Base-by-base conservation (phyloP, 2,888 invertebrate species). In the Keiferia lycopersicella region DNA sequence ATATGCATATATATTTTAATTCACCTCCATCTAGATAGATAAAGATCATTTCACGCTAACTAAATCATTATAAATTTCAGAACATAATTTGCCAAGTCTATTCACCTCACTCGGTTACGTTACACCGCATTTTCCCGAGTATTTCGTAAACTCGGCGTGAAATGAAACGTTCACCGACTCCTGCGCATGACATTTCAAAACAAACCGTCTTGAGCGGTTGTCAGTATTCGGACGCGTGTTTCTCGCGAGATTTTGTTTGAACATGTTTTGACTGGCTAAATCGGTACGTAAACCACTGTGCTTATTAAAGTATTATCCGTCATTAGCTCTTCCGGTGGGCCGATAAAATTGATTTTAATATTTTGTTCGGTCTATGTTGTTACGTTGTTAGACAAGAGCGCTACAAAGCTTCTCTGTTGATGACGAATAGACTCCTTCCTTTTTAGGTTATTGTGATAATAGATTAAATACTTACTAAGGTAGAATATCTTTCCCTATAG, bases 211-310 rank as follows among this genome's bases (percentile, higher is more conserved):
- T 72, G 76, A 34, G 75, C 75, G 71, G 77, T 76, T 79, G 82
- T 82, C 82, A 81, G 81, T 81, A 78, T 78, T 79, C 78, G 71
- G 79, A 82, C 84, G 76, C 73, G 73, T 74, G 80, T 83, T 83
- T 69, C 73, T 78, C 75, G 76, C 84, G 73, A 75, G 75, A 77
- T 80, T 81, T 80, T 67, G 66, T 69, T 80, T 79, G 71, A 83
- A 86, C 81, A 86, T 89, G 85, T 90, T 90, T 87, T 90, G 91
- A 90, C 86, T 82, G 74, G 74, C 77, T 78, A 78, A 82, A 82
- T 84, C 80, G 78, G 80, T 75, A 79, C 79, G 78, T 85, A 81
- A 80, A 82, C 82, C 75, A 73, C 71, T 67, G 74, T 71, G 76
- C 75, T 69, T 73, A 73, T 69, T 66, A 68, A 73, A 71, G 73